Evolutionary conservation across 1,140 invertebrate genomes (phyloP).

Genomic region (Sitobion miscanthi): DNA sequence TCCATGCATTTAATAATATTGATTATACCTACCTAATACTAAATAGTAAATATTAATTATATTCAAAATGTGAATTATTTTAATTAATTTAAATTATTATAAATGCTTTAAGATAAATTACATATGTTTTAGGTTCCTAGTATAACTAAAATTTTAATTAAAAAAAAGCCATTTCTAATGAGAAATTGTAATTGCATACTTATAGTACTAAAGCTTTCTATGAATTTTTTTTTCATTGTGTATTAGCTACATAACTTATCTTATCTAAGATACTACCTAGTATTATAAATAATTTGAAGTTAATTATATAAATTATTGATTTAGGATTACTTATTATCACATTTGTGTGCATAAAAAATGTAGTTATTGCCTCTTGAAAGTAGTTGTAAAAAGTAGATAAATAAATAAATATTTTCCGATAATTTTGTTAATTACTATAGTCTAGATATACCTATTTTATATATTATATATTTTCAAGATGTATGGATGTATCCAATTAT

Average conservation of each 20-base stretch:
- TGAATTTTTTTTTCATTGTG: not conserved
- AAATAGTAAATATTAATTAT: not conserved
- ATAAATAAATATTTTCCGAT: too few relatives aligned
- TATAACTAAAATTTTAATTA: not conserved
- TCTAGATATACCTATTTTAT: too few relatives aligned
- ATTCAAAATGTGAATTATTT: not conserved
- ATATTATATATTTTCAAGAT: not conserved
- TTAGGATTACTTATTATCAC: not conserved
- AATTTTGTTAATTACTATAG: too few relatives aligned
- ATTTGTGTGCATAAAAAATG: not conserved
- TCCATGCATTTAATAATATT: not conserved
- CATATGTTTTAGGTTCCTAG: not conserved
- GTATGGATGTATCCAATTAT: too few relatives aligned
- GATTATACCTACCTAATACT: not conserved
- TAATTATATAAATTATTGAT: not conserved
- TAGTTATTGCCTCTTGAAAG: not conserved
- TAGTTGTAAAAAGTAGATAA: not conserved
- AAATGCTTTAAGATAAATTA: not conserved
- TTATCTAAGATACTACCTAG: not conserved
- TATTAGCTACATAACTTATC: not conserved
- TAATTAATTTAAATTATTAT: not conserved
- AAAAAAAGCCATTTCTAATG: not conserved
- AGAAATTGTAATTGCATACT: not conserved
- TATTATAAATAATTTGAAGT: constrained; percentile 10
- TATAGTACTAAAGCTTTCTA: not conserved